Evolutionary conservation across 2,113 vertebrate genomes (phyloP).

Genomic region (Lepus americanus): DNA sequence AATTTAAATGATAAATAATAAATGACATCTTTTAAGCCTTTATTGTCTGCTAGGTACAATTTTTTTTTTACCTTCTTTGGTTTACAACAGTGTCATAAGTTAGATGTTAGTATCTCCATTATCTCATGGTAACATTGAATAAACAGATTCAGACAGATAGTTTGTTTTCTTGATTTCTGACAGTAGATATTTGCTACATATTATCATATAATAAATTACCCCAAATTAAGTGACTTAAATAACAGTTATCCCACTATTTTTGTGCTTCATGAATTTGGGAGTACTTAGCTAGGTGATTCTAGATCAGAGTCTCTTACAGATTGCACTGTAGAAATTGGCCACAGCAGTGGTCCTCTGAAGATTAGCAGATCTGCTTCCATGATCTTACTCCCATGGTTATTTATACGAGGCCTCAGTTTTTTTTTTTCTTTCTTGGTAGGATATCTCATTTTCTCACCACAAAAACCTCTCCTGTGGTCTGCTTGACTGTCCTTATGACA

Average conservation of each 20-base stretch:
- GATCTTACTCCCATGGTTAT: not conserved
- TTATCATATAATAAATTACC: not conserved
- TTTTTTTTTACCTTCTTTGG: constrained; percentile 17
- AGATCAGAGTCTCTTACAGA: not conserved
- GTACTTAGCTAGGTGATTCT: not conserved
- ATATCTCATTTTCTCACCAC: not conserved
- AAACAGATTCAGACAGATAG: constrained; percentile 40
- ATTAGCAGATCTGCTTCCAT: not conserved
- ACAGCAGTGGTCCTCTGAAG: not conserved
- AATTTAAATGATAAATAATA: not conserved
- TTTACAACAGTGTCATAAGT: not conserved
- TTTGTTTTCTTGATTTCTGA: not conserved
- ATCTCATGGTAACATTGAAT: not conserved
- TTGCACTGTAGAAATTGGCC: not conserved
- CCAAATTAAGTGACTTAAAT: not conserved
- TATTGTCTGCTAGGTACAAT: not conserved
- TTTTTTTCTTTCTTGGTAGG: not conserved
- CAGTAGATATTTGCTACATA: not conserved
- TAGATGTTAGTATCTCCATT: not conserved
- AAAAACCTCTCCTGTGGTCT: not conserved
- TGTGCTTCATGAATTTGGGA: not conserved
- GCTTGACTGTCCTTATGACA: not conserved
- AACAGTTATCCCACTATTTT: not conserved
- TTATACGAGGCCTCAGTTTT: not conserved
- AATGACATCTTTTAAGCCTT: not conserved